Conservation (phyloP, 53 echinoderm and acorn worm genomes). For the Hippasteria phrygiana region DNA sequence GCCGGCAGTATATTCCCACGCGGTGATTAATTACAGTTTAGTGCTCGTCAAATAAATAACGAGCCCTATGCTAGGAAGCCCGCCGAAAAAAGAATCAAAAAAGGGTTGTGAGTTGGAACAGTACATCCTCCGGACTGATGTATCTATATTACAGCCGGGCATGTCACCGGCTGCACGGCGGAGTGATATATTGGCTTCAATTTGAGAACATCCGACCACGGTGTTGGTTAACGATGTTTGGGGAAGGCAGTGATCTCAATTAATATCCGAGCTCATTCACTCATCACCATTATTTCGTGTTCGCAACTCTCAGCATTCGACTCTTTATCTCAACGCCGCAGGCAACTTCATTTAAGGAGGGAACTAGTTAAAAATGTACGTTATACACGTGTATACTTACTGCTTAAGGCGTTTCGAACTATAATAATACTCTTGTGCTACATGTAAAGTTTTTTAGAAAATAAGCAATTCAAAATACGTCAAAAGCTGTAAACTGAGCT, state of each 20-base stretch:
- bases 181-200: conserved; percentile 3
- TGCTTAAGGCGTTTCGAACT: too few relatives aligned
- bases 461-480: too few relatives aligned
- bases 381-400: too few relatives aligned
- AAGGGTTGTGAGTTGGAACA: not conserved
- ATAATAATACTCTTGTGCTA: too few relatives aligned
- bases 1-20: not conserved
- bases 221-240: conserved; percentile 7
- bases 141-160: not conserved
- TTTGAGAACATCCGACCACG: not conserved
- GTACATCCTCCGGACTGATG: not conserved
- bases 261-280: not conserved
- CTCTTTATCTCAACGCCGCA: not conserved
- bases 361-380: not conserved
- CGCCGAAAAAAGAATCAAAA: not conserved
- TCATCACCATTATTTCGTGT: not conserved
- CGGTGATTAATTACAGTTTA: conserved; percentile 10
- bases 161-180: not conserved
- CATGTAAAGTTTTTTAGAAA: too few relatives aligned
- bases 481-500: too few relatives aligned
- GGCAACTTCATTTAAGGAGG: not conserved
- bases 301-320: not conserved
- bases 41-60: not conserved
- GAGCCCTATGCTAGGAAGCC: not conserved
- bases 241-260: not conserved